phyloP scores from a whole-genome alignment of 2,888 invertebrate genomes.

The Nomada fucata region DNA sequence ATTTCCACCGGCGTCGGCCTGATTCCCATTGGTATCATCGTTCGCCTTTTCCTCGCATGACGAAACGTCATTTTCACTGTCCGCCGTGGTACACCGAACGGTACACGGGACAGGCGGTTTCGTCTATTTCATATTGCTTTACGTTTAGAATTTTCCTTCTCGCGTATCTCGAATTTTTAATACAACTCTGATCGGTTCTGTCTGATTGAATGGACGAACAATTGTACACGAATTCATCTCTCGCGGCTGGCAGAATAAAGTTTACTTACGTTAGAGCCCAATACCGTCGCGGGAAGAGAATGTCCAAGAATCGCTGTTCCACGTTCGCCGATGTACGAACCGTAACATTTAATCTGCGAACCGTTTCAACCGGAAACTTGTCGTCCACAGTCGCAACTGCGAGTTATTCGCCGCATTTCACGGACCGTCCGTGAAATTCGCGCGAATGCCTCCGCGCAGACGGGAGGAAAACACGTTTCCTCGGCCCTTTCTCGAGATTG shows the following conservation, averaged over 20 bases:
- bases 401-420: not conserved
- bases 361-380: not conserved
- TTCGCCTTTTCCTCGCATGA: not conserved
- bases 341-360: not conserved
- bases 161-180: no score
- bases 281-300: no score
- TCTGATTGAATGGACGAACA: no score
- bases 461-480: no score
- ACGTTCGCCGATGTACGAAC: not conserved
- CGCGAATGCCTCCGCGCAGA: not conserved
- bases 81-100: not conserved
- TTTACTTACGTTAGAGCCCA: no score
- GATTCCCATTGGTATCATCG: conserved; percentile 33
- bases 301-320: no score
- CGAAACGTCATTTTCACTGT: conserved; percentile 23
- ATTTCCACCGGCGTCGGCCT: conserved; percentile 8
- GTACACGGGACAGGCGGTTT: not conserved
- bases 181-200: no score
- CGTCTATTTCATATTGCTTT: not conserved
- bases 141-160: no score
- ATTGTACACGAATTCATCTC: no score
- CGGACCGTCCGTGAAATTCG: conserved; percentile 2
- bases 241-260: no score
- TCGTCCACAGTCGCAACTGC: not conserved
- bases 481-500: conserved; percentile 8